A percentile compares a stretch with the other conserved stretches of the same genome.
These are phyloP conservation scores for Stictonetta naevosa DNA, from an alignment of 2,113 vertebrate species.

Conservation along the genomic window DNA sequence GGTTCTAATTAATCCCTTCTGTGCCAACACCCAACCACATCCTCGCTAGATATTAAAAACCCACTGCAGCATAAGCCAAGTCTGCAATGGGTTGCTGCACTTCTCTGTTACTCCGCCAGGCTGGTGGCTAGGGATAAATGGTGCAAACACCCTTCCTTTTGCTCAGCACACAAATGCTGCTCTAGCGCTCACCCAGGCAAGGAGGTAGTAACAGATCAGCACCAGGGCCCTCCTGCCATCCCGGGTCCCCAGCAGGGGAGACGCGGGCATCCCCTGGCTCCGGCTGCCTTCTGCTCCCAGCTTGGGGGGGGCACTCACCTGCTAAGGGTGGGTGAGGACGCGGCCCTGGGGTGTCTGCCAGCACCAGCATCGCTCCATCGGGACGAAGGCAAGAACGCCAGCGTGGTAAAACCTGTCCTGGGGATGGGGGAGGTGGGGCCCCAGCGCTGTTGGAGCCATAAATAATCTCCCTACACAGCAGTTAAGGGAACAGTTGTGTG, in stretches of 20 bases:
- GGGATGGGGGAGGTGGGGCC: background rate
- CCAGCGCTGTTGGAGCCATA: conserved; percentile 53
- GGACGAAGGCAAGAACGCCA: background rate
- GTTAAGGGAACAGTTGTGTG: conserved; percentile 50
- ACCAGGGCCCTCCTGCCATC: too few relatives aligned
- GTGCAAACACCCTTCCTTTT: background rate
- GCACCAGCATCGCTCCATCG: background rate
- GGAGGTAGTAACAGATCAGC: background rate
- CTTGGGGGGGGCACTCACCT: background rate
- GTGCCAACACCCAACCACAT: conserved; percentile 12
- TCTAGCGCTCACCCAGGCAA: background rate
- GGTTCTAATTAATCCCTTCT: conserved; percentile 32
- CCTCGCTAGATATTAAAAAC: background rate
- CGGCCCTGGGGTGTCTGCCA: background rate
- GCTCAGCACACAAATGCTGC: background rate
- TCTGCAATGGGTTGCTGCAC: conserved; percentile 12
- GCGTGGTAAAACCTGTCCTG: conserved; percentile 28
- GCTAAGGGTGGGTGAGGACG: background rate
- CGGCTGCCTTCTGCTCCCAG: too few relatives aligned
- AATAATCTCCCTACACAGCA: conserved; percentile 53
- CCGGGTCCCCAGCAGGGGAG: too few relatives aligned
- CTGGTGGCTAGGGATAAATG: background rate
- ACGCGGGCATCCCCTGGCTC: too few relatives aligned
- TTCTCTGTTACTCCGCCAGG: background rate
- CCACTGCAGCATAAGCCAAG: background rate